Conservation (phyloP, 2,113 vertebrate genomes). For the Odobenus rosmarus region DNA sequence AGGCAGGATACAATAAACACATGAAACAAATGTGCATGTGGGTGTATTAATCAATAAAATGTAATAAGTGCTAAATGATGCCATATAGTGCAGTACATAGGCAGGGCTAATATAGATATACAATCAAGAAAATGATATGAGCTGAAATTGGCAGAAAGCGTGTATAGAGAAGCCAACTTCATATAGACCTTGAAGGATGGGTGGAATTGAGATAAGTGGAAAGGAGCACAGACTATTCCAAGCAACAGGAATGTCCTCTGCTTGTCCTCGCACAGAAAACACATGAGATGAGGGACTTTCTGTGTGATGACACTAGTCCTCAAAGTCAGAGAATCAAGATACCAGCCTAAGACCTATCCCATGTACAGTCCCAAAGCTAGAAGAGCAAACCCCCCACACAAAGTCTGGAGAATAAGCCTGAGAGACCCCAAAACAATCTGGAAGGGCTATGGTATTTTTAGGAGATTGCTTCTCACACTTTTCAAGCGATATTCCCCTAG, state of each 20-base stretch:
- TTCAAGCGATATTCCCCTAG: not conserved
- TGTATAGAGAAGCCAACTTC: not conserved
- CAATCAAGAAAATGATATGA: not conserved
- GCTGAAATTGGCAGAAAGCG: not conserved
- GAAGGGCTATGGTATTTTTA: not conserved
- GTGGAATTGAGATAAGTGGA: not conserved
- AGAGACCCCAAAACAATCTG: not conserved
- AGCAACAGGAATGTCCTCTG: not conserved
- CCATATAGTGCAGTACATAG: not conserved
- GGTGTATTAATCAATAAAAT: not conserved
- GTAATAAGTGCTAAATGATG: not conserved
- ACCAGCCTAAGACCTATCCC: not conserved
- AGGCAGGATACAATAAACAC: not conserved
- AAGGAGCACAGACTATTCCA: not conserved
- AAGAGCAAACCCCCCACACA: not conserved
- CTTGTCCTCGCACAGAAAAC: not conserved
- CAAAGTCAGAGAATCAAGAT: not conserved
- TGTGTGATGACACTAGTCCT: not conserved
- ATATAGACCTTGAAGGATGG: not conserved
- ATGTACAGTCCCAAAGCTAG: not conserved
- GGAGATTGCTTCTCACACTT: not conserved
- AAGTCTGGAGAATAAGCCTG: not conserved
- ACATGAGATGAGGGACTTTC: not conserved
- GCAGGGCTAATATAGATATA: not conserved
- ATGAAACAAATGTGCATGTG: not conserved